phyloP scores from a whole-genome alignment of 2,113 vertebrate genomes.

The Agapornis roseicollis region DNA sequence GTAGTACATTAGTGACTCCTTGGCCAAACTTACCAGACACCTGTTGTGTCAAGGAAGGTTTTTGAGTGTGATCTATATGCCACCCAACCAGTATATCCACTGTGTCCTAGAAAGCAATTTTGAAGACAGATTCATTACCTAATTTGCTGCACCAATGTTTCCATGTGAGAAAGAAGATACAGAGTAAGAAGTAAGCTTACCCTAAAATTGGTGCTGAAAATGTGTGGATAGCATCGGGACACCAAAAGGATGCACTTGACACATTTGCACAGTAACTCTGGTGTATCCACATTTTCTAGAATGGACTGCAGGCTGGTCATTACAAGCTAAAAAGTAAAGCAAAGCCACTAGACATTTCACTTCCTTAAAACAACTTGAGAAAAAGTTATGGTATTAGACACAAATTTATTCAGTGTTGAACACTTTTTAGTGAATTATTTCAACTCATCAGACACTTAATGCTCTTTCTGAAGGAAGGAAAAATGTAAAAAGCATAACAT shows the following conservation, averaged over 20 bases:
- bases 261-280: slow-evolving; percentile 96
- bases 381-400: background rate
- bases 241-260: slow-evolving; percentile 96
- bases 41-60: slow-evolving; percentile 88
- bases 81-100: slow-evolving; percentile 98
- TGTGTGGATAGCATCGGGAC: slow-evolving; percentile 94
- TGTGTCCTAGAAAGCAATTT: slow-evolving; percentile 83
- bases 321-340: slow-evolving; percentile 82
- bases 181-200: slow-evolving; percentile 70
- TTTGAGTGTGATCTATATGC: slow-evolving; percentile 99
- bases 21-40: slow-evolving; percentile 87
- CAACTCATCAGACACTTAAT: background rate
- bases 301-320: slow-evolving; percentile 98
- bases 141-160: background rate
- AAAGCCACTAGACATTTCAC: background rate
- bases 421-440: background rate
- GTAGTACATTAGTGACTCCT: background rate
- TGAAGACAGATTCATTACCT: background rate
- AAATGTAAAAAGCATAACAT: background rate
- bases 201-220: slow-evolving; percentile 98
- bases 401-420: background rate
- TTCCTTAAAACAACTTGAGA: background rate
- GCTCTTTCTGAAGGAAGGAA: background rate
- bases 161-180: background rate
- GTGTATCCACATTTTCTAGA: slow-evolving; percentile 96